These are phyloP conservation scores for Ochotona princeps DNA, from an alignment of 2,113 vertebrate genomes.

Conservation along the genomic window DNA sequence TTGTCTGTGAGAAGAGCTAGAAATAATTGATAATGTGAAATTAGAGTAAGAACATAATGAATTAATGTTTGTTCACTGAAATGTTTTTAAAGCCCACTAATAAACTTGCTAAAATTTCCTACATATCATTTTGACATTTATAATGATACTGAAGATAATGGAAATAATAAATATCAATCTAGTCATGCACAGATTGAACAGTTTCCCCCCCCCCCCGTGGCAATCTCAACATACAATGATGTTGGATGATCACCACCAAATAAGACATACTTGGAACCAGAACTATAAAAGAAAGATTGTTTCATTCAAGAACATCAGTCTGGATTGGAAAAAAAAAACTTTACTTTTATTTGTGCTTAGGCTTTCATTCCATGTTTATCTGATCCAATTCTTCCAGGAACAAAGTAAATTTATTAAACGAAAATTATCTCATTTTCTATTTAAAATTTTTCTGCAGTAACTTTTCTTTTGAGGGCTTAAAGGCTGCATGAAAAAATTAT, in stretches of 20 bases:
- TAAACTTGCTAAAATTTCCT: constrained; percentile 74
- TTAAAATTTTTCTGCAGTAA: constrained; percentile 32
- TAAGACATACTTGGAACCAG: not conserved
- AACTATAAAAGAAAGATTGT: not conserved
- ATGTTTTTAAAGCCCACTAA: constrained; percentile 72
- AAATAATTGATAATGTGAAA: constrained; percentile 67
- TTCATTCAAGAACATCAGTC: not conserved
- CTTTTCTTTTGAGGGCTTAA: constrained; percentile 37
- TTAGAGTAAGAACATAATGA: constrained; percentile 59
- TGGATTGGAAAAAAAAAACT: constrained; percentile 41
- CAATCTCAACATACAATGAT: constrained; percentile 37
- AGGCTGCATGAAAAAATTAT: constrained; percentile 53
- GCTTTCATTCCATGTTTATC: constrained; percentile 64
- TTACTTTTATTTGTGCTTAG: constrained; percentile 44
- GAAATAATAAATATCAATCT: constrained; percentile 46
- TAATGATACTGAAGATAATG: constrained; percentile 71
- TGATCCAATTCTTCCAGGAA: constrained; percentile 47
- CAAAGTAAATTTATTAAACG: not conserved
- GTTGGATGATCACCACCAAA: not conserved
- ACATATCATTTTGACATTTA: constrained; percentile 75
- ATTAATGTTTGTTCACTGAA: constrained; percentile 53
- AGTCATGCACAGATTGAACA: constrained; percentile 27
- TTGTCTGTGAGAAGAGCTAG: constrained; percentile 92
- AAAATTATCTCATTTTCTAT: not conserved
- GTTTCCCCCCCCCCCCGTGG: constrained; percentile 10